Conservation (phyloP, 2,888 invertebrate genomes). For the Hydropsyche betteni region DNA sequence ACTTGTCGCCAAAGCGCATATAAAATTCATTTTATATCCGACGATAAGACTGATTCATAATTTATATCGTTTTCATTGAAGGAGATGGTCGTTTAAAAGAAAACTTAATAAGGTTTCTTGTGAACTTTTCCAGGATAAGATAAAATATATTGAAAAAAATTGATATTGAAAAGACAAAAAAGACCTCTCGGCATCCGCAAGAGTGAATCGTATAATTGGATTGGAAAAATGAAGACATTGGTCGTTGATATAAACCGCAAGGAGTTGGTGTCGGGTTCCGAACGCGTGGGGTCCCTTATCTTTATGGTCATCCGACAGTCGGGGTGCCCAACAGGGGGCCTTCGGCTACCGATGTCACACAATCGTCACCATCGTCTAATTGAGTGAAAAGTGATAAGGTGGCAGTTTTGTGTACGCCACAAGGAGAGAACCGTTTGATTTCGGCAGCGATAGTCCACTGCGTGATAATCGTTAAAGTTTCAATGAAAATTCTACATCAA, state of each 20-base stretch:
- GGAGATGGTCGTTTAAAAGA: neutral
- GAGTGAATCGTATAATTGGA: conserved; percentile 3
- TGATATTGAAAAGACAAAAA: neutral
- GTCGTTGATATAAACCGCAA: conserved; percentile 19
- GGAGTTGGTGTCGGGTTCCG: conserved; percentile 18
- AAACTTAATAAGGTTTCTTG: neutral
- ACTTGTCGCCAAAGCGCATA: conserved; percentile 4
- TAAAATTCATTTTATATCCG: conserved; percentile 3
- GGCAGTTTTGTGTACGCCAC: conserved; percentile 22
- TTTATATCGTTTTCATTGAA: neutral
- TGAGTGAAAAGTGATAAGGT: conserved; percentile 47
- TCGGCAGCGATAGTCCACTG: neutral
- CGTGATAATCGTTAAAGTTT: too few species aligned
- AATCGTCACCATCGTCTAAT: conserved; percentile 45
- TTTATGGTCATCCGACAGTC: conserved; percentile 36
- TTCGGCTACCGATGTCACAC: conserved; percentile 37
- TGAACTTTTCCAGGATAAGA: neutral
- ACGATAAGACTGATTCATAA: too few species aligned
- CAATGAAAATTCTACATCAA: too few species aligned
- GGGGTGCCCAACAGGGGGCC: conserved; percentile 4
- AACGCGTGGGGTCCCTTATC: conserved; percentile 44
- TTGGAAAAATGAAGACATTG: conserved; percentile 20
- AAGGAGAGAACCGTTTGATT: neutral
- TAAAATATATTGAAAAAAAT: neutral
- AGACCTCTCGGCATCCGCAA: neutral